These are phyloP conservation scores for Lysiphlebus fabarum DNA, from an alignment of 1,140 invertebrate genomes.

Conservation along the genomic window DNA sequence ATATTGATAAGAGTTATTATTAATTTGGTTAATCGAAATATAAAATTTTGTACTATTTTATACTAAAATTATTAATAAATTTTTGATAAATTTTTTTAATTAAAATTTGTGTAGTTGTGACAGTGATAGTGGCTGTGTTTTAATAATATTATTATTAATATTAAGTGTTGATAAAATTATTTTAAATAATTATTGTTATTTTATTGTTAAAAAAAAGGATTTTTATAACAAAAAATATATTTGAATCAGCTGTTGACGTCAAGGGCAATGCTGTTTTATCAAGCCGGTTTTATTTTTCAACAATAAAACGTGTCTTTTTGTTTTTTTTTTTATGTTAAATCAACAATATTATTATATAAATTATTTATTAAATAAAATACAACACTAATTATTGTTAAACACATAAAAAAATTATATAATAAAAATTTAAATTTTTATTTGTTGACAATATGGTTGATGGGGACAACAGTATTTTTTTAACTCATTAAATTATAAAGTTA, in stretches of 20 bases:
- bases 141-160: too few relatives aligned
- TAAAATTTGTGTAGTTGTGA: too few relatives aligned
- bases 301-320: background rate
- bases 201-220: background rate
- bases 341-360: too few relatives aligned
- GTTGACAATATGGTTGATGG: background rate
- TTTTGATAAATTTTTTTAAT: too few relatives aligned
- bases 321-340: background rate
- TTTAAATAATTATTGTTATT: background rate
- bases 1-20: too few relatives aligned
- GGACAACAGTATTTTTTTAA: background rate
- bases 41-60: too few relatives aligned
- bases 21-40: too few relatives aligned
- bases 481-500: background rate
- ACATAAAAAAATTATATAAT: too few relatives aligned
- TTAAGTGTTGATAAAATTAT: too few relatives aligned
- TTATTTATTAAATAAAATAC: too few relatives aligned
- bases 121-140: too few relatives aligned
- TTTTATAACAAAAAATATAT: conserved; percentile 3
- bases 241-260: conserved; percentile 8
- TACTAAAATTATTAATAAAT: too few relatives aligned
- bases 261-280: conserved; percentile 11
- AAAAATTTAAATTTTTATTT: background rate
- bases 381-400: background rate
- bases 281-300: background rate